Conservation (phyloP, 92 coral and sea anemone genomes). For the Anthopleura xanthogrammica region DNA sequence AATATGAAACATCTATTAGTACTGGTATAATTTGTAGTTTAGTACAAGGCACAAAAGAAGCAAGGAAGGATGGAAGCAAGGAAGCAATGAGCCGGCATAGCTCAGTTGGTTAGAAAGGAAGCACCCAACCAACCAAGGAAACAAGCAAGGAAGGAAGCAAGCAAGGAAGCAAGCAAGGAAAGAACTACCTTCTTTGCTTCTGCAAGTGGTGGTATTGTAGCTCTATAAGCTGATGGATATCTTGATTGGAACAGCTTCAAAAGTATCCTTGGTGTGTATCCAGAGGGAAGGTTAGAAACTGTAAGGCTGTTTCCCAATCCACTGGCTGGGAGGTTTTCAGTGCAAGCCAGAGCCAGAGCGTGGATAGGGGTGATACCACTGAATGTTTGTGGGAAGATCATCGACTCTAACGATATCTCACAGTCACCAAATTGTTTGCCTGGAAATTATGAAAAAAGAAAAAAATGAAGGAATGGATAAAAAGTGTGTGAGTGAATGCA, state of each 20-base stretch:
- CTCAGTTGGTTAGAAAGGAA: not conserved
- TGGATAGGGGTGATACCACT: slow-evolving; percentile 81
- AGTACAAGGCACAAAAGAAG: too few species aligned
- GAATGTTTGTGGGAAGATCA: slow-evolving; percentile 63
- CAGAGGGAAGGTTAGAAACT: slow-evolving; percentile 81
- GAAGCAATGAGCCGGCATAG: too few species aligned
- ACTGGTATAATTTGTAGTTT: too few species aligned
- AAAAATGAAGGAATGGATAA: not conserved
- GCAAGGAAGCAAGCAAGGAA: not conserved
- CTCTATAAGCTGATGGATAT: slow-evolving; percentile 90
- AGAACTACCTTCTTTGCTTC: slow-evolving; percentile 40
- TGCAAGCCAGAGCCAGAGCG: slow-evolving; percentile 72
- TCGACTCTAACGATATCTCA: slow-evolving; percentile 42
- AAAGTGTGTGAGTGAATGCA: not conserved
- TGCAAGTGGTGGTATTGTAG: slow-evolving; percentile 75
- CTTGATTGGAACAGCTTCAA: slow-evolving; percentile 80
- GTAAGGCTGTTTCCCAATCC: slow-evolving; percentile 88
- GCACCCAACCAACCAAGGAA: not conserved
- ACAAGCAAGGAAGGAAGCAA: too few species aligned
- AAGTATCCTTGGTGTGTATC: slow-evolving; percentile 84
- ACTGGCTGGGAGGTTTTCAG: slow-evolving; percentile 74
- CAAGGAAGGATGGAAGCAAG: too few species aligned
- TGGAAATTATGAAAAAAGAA: not conserved
- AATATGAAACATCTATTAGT: too few species aligned
- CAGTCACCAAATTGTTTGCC: slow-evolving; percentile 42